Evolutionary conservation across 2,797 vertebrate species (phyloP).

Genomic region (Sciurus carolinensis): DNA sequence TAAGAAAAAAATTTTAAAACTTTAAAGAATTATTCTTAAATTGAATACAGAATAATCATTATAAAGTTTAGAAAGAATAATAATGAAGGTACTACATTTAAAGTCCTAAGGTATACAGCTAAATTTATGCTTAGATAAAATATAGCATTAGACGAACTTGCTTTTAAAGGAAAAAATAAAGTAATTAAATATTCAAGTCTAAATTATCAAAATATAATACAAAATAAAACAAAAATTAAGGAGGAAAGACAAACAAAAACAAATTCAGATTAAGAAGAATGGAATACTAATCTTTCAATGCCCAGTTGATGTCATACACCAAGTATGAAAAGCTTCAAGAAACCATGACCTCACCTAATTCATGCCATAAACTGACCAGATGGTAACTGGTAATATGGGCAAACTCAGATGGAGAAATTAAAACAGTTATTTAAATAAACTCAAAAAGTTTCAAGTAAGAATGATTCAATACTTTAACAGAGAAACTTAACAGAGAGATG

Average conservation of each 20-base stretch:
- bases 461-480: too few relatives aligned
- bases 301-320: too few relatives aligned
- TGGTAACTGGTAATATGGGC: neutral
- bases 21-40: conserved; percentile 10
- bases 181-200: neutral
- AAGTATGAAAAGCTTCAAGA: neutral
- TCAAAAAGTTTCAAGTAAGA: neutral
- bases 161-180: neutral
- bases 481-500: too few relatives aligned
- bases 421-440: neutral
- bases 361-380: neutral
- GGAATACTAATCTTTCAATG: neutral
- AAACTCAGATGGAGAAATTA: neutral
- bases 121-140: conserved; percentile 8
- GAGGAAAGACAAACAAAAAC: neutral
- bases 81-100: neutral
- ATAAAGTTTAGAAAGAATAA: neutral
- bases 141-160: neutral
- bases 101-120: neutral
- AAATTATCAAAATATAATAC: neutral
- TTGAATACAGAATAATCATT: neutral
- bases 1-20: neutral
- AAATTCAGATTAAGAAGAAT: neutral
- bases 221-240: neutral
- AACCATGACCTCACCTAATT: neutral